Evolutionary conservation across 2,113 vertebrate genomes (phyloP).

Genomic region (Fulica atra): DNA sequence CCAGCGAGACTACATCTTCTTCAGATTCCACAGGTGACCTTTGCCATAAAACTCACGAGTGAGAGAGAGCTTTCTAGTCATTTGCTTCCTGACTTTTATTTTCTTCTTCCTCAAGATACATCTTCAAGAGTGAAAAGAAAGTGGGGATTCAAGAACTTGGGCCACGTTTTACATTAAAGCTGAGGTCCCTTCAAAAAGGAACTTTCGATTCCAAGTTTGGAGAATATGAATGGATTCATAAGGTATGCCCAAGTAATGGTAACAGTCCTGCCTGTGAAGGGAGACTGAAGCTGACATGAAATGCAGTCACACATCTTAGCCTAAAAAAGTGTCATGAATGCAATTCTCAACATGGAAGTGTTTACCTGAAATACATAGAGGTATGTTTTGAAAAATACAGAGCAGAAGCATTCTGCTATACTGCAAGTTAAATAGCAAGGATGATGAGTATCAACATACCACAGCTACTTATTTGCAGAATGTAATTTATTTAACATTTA

Average conservation of each 20-base stretch:
- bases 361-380: neutral
- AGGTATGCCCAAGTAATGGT: slow-evolving; percentile 77
- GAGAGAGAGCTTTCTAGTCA: neutral
- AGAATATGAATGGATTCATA: slow-evolving; percentile 98
- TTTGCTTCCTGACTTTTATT: neutral
- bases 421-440: neutral
- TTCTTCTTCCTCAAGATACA: slow-evolving; percentile 77
- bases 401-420: neutral
- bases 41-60: neutral
- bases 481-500: neutral
- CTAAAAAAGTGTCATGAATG: neutral
- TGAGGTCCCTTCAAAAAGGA: slow-evolving; percentile 95
- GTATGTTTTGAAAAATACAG: neutral
- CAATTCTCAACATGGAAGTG: neutral
- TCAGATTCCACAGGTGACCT: slow-evolving; percentile 93
- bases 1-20: slow-evolving; percentile 96
- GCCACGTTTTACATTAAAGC: slow-evolving; percentile 95
- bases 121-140: slow-evolving; percentile 97
- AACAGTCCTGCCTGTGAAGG: neutral
- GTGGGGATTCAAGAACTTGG: slow-evolving; percentile 97
- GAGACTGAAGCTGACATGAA: neutral
- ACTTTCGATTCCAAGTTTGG: slow-evolving; percentile 98
- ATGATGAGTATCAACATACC: neutral
- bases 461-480: neutral
- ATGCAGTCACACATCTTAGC: neutral